These are phyloP conservation scores for Yponomeuta plumbellus DNA, from an alignment of 2,888 invertebrate genomes.

Conservation along the genomic window DNA sequence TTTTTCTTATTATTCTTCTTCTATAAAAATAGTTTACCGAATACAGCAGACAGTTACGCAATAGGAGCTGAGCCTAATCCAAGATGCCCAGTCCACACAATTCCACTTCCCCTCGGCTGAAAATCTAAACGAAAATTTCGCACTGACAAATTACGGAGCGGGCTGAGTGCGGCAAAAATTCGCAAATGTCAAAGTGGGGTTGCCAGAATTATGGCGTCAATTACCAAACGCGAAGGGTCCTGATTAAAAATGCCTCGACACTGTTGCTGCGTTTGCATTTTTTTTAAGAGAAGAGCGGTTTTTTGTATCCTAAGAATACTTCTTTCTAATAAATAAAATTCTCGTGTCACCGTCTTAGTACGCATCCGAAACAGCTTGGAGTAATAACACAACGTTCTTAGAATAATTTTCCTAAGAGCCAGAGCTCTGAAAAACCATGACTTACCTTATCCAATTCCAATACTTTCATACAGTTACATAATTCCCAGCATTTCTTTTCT, in stretches of 20 bases:
- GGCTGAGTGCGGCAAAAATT: constrained; percentile 51
- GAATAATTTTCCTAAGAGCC: not conserved
- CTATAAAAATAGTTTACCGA: too few relatives aligned
- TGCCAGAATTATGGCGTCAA: constrained; percentile 72
- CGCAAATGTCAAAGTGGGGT: constrained; percentile 71
- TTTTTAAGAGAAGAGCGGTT: constrained; percentile 20
- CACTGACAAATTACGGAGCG: constrained; percentile 54
- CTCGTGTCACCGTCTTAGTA: too few relatives aligned
- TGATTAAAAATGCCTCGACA: constrained; percentile 70
- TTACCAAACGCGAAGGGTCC: constrained; percentile 50
- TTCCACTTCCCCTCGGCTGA: constrained; percentile 32
- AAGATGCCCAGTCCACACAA: constrained; percentile 34
- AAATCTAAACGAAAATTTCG: constrained; percentile 47
- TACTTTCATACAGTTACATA: too few relatives aligned
- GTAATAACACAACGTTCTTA: too few relatives aligned
- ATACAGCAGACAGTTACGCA: too few relatives aligned
- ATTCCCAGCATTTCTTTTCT: too few relatives aligned
- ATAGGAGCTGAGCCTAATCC: not conserved
- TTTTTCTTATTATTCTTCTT: too few relatives aligned
- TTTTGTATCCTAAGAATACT: constrained; percentile 27
- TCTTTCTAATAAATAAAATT: constrained; percentile 16
- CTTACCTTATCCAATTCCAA: too few relatives aligned
- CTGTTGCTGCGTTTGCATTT: constrained; percentile 41
- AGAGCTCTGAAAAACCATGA: too few relatives aligned
- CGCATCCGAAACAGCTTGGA: too few relatives aligned